Percentiles rank a stretch among this genome's conserved stretches.
phyloP scores from a whole-genome alignment of 2,113 vertebrate genomes.

The Cephalophus harveyi region DNA sequence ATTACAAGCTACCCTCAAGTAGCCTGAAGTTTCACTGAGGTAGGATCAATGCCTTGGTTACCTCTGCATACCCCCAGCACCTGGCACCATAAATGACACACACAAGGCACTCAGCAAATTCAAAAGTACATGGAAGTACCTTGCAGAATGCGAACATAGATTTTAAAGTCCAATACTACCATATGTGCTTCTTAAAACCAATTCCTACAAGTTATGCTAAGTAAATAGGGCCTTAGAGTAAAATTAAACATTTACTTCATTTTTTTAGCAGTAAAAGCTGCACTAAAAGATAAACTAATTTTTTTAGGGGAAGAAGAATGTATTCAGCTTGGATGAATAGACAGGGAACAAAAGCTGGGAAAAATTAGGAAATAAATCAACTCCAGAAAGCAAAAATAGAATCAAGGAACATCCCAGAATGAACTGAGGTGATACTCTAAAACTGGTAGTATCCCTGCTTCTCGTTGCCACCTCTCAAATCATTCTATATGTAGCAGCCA shows the following conservation, averaged over 20 bases:
- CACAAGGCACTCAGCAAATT: not conserved
- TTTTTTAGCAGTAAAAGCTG: not conserved
- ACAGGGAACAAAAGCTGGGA: not conserved
- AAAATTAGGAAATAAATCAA: constrained; percentile 10
- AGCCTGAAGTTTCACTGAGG: not conserved
- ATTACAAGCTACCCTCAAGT: not conserved
- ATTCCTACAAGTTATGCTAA: not conserved
- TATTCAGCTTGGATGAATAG: not conserved
- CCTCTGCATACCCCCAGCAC: not conserved
- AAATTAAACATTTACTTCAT: constrained; percentile 40
- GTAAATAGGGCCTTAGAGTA: constrained; percentile 48
- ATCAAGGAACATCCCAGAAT: not conserved
- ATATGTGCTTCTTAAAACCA: not conserved
- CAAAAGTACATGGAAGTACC: not conserved
- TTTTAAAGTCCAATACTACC: not conserved
- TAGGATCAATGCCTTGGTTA: not conserved
- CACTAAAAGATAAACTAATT: not conserved
- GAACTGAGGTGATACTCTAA: not conserved
- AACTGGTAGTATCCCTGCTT: not conserved
- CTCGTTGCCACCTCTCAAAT: not conserved
- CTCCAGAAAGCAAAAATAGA: constrained; percentile 35
- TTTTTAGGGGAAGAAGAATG: not conserved
- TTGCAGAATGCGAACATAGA: not conserved
- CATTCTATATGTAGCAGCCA: not conserved
- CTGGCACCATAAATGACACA: not conserved